Conservation (phyloP, 37 sponge, comb jelly and placozoan species). For the Aphrocallistes beatrix region DNA sequence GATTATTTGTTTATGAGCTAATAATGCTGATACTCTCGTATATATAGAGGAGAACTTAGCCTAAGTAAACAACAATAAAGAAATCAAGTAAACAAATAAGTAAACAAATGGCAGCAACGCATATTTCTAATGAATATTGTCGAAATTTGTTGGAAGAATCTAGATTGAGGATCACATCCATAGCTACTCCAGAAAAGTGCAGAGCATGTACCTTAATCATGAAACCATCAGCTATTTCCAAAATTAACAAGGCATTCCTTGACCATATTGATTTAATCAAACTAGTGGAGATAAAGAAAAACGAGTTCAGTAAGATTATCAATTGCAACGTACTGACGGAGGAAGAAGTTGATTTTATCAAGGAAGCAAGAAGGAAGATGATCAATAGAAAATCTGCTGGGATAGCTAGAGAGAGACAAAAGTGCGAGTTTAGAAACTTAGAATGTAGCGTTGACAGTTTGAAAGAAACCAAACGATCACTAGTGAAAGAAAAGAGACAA, state of each 20-base stretch:
- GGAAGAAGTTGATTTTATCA: slow-evolving; percentile 7
- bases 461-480: not conserved
- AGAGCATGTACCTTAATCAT: not conserved
- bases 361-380: slow-evolving; percentile 1
- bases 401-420: not conserved
- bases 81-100: too few species aligned
- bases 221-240: not conserved
- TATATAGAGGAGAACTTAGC: too few species aligned
- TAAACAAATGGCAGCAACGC: not conserved
- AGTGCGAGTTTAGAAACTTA: not conserved
- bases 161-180: not conserved
- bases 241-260: not conserved
- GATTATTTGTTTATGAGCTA: too few species aligned
- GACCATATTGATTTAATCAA: not conserved
- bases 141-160: slow-evolving; percentile 5
- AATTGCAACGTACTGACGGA: not conserved
- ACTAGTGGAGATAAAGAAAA: not conserved
- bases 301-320: not conserved
- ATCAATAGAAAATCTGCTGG: not conserved
- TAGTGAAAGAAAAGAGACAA: not conserved
- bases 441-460: not conserved
- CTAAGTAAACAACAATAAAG: too few species aligned
- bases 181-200: not conserved
- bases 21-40: too few species aligned
- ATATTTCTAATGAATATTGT: slow-evolving; percentile 7